phyloP scores from a whole-genome alignment of 2,888 invertebrate species.

The Habroteleia sp. region DNA sequence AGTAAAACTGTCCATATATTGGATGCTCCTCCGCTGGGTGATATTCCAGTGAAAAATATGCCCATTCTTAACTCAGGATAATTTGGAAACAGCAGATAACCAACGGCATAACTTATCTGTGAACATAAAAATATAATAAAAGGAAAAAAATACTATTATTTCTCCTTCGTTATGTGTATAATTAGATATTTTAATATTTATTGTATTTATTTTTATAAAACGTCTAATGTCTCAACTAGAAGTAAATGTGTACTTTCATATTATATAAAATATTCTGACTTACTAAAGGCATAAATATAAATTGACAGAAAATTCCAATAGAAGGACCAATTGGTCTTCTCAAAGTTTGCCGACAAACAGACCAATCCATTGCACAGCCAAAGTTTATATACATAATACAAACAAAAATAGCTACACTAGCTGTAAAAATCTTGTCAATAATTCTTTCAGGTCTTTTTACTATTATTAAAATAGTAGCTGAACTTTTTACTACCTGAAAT shows the following conservation, averaged over 20 bases:
- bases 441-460: constrained; percentile 84
- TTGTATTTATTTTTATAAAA: no score
- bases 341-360: constrained; percentile 85
- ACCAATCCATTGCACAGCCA: constrained; percentile 92
- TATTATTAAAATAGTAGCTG: constrained; percentile 81
- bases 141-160: no score
- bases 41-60: constrained; percentile 93
- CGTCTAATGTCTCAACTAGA: no score
- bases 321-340: constrained; percentile 88
- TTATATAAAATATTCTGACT: constrained; percentile 73
- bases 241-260: no score
- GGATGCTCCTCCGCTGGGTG: constrained; percentile 97
- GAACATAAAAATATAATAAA: constrained; percentile 66
- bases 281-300: constrained; percentile 92
- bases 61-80: constrained; percentile 89
- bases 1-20: constrained; percentile 97
- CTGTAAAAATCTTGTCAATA: constrained; percentile 88
- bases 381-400: constrained; percentile 94
- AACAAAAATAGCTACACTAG: constrained; percentile 88
- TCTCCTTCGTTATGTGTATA: no score
- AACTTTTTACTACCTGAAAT: constrained; percentile 57
- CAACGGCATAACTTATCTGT: constrained; percentile 88
- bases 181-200: no score
- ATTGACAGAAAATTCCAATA: constrained; percentile 91
- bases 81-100: constrained; percentile 87